Conservation (phyloP, 2,113 vertebrate species). For the Aldabrachelys gigantea region DNA sequence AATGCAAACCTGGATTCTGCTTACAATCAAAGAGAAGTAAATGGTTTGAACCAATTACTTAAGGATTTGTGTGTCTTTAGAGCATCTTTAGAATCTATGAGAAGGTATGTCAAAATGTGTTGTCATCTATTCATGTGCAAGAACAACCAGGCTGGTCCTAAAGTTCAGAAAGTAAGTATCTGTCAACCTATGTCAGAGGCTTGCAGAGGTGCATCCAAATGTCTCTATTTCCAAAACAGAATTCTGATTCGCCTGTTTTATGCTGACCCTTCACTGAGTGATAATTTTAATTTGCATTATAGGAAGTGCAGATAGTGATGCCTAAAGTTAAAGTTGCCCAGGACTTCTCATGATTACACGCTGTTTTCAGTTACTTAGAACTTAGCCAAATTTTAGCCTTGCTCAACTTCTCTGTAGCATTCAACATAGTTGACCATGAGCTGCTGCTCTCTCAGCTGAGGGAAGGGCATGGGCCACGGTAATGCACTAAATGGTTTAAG, state of each 20-base stretch:
- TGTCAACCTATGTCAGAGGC: not conserved
- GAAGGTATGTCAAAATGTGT: too few relatives aligned
- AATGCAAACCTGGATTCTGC: not conserved
- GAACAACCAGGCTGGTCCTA: not conserved
- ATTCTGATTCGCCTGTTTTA: not conserved
- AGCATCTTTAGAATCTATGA: not conserved
- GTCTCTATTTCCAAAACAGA: not conserved
- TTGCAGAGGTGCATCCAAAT: not conserved
- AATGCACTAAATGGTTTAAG: not conserved
- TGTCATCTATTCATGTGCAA: not conserved
- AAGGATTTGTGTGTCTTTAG: not conserved
- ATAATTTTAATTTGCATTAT: rapidly evolving
- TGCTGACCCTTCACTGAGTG: not conserved
- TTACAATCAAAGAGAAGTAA: not conserved
- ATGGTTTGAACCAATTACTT: not conserved
- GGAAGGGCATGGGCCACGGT: too few relatives aligned
- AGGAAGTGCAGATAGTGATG: not conserved
- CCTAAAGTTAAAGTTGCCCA: not conserved
- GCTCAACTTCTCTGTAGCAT: not conserved
- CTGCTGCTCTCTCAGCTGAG: not conserved
- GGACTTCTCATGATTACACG: not conserved
- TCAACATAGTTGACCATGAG: not conserved
- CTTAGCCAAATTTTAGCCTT: not conserved
- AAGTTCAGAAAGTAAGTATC: not conserved
- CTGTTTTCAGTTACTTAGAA: not conserved